phyloP scores from a whole-genome alignment of 2,888 invertebrate genomes.

The Ganaspis brasiliensis region DNA sequence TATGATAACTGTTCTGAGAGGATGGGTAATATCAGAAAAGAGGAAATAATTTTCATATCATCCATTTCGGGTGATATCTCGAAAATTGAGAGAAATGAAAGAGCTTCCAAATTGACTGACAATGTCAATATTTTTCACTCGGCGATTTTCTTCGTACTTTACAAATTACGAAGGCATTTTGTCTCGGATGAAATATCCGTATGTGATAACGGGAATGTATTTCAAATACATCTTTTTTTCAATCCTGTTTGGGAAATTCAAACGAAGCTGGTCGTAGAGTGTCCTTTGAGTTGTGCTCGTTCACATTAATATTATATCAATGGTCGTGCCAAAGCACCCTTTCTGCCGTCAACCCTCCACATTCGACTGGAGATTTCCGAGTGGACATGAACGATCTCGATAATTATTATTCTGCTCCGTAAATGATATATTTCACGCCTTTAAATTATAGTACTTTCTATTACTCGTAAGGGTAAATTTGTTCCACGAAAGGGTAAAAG shows the following conservation, averaged over 20 bases:
- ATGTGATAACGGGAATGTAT: neutral
- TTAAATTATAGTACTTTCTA: neutral
- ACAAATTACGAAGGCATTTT: neutral
- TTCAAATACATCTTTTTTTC: neutral
- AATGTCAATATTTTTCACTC: constrained; percentile 22
- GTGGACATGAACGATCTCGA: constrained; percentile 3
- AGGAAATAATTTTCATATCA: constrained; percentile 25
- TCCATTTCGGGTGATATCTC: constrained; percentile 1
- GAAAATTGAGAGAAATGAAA: constrained; percentile 4
- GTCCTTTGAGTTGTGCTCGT: constrained; percentile 72
- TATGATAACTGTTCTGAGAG: constrained; percentile 9
- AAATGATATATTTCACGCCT: constrained; percentile 1
- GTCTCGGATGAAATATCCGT: neutral
- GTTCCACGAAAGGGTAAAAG: constrained; percentile 44
- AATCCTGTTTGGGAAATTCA: constrained; percentile 1
- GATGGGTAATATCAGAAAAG: constrained; percentile 13
- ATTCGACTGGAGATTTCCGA: constrained; percentile 9
- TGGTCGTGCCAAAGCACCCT: constrained; percentile 67
- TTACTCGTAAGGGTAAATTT: neutral
- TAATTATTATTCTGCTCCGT: neutral
- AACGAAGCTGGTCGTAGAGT: constrained; percentile 39
- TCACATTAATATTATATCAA: constrained; percentile 75
- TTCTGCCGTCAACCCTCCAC: neutral
- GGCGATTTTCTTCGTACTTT: neutral
- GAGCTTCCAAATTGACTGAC: constrained; percentile 29